Conservation (phyloP, 2,888 invertebrate genomes). For the Morpho deidamia region DNA sequence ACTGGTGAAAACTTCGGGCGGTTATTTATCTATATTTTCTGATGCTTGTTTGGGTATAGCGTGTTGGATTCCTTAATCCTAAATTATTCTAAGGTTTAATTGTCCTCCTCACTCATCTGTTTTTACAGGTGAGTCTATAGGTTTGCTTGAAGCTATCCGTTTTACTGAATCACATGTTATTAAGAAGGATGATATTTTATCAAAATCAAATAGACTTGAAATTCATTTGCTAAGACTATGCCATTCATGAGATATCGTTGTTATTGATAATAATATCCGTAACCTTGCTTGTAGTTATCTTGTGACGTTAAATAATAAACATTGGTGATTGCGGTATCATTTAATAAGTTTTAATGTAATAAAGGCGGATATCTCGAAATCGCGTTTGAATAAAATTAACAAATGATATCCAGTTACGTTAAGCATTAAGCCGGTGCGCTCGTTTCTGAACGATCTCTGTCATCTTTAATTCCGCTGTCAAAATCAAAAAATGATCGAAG, state of each 20-base stretch:
- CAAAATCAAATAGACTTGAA: no score
- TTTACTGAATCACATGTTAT: no score
- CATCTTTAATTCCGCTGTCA: constrained; percentile 42
- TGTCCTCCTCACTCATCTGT: no score
- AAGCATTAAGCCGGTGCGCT: constrained; percentile 7
- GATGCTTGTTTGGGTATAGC: no score
- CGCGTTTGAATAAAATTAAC: constrained; percentile 7
- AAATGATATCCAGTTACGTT: constrained; percentile 15
- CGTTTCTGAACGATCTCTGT: constrained; percentile 28
- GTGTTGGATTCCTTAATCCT: no score
- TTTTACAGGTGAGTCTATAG: no score
- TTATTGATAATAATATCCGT: not conserved
- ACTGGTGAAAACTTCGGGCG: no score
- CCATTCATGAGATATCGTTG: not conserved
- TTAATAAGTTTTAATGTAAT: constrained; percentile 7
- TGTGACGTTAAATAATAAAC: constrained; percentile 7
- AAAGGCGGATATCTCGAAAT: constrained; percentile 15
- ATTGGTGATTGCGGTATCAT: constrained; percentile 3
- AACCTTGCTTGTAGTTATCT: constrained; percentile 15
- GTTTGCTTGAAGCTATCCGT: no score
- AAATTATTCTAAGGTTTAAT: no score
- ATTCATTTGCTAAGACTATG: no score
- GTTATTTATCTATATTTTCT: no score
- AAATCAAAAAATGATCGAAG: constrained; percentile 60
- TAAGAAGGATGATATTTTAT: no score